Conservation (phyloP, 2,797 vertebrate genomes). For the Meriones psammophilus region DNA sequence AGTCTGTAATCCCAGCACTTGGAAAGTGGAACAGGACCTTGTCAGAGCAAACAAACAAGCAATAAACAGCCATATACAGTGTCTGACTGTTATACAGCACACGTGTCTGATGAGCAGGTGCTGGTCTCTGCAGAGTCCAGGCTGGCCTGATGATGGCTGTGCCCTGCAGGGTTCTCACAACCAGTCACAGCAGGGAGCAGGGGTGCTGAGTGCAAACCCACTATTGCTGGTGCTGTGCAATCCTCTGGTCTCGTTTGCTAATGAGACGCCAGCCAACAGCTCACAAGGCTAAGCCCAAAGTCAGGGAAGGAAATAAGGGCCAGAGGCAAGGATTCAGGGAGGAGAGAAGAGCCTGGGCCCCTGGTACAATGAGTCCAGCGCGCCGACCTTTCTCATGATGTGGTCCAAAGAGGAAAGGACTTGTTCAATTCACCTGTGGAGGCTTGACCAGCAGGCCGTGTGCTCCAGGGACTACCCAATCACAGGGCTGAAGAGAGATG, state of each 20-base stretch:
- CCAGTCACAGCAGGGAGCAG: accelerated
- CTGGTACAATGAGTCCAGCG: not conserved
- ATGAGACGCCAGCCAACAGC: not conserved
- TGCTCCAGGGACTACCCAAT: not conserved
- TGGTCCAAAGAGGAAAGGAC: not conserved
- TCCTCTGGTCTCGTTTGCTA: not conserved
- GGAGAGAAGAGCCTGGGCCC: not conserved
- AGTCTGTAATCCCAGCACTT: not conserved
- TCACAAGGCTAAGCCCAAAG: not conserved
- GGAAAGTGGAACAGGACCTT: not conserved
- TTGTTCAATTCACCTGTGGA: accelerated
- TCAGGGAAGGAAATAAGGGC: not conserved
- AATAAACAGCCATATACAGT: too few species aligned
- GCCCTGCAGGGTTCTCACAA: not conserved
- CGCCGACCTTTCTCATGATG: accelerated
- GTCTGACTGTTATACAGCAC: not conserved
- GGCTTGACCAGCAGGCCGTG: not conserved
- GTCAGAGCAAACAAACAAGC: not conserved
- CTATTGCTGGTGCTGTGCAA: not conserved
- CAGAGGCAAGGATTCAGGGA: not conserved
- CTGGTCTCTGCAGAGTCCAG: not conserved
- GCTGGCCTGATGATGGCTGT: not conserved
- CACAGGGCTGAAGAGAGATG: not conserved
- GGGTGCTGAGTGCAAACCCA: too few species aligned
- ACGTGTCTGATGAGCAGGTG: not conserved